Conservation (phyloP, 2,888 invertebrate species). For the Notodonta ziczac region DNA sequence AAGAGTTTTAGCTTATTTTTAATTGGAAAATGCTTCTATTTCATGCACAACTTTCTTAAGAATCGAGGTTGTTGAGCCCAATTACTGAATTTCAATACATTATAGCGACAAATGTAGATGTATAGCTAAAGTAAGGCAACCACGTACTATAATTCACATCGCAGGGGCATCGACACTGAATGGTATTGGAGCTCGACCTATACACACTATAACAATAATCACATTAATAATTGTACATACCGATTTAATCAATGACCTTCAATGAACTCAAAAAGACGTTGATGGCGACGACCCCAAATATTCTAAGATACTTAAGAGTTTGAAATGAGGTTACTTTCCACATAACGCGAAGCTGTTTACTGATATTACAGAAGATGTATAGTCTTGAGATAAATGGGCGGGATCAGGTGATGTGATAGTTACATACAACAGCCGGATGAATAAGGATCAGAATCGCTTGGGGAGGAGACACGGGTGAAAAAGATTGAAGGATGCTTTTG, state of each 20-base stretch:
- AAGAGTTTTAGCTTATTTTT: too few species aligned
- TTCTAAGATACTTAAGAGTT: neutral
- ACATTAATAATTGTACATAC: neutral
- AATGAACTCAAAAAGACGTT: neutral
- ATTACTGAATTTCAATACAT: neutral
- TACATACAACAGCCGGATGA: too few species aligned
- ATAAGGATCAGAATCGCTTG: too few species aligned
- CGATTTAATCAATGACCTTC: neutral
- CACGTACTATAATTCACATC: neutral
- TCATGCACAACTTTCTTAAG: too few species aligned
- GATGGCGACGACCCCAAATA: neutral
- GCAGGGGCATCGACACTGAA: neutral
- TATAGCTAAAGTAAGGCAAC: neutral
- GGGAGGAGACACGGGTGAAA: too few species aligned
- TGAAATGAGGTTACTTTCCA: too few species aligned
- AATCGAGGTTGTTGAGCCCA: neutral
- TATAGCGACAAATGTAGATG: neutral
- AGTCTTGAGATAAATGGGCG: too few species aligned
- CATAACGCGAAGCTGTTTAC: too few species aligned
- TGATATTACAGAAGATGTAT: too few species aligned
- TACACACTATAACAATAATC: neutral
- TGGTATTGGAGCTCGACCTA: neutral
- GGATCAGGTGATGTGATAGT: too few species aligned
- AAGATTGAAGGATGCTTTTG: too few species aligned
- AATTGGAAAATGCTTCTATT: too few species aligned